Percentiles rank a stretch among this genome's conserved stretches.
phyloP scores from a whole-genome alignment of 35 echinoderm and acorn worm genomes.

The Patiria miniata region DNA sequence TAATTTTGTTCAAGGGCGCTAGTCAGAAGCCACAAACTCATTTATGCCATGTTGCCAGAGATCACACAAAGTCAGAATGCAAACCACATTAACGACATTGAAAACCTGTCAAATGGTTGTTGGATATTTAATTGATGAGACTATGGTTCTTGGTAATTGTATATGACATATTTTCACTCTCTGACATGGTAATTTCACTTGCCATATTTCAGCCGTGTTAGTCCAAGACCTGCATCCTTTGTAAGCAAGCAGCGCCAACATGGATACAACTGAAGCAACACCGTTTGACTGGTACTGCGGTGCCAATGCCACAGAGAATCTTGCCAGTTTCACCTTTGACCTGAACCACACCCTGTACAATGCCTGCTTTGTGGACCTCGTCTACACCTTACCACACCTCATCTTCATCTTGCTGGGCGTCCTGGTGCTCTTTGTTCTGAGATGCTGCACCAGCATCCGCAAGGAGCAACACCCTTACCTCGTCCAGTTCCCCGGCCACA shows the following conservation, averaged over 20 bases:
- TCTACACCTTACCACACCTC: slow-evolving; percentile 57
- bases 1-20: no score
- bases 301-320: slow-evolving; percentile 18
- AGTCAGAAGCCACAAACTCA: no score
- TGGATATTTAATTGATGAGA: no score
- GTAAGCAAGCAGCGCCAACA: not conserved
- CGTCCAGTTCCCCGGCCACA: slow-evolving; percentile 81
- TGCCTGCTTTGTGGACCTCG: slow-evolving; percentile 86
- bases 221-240: not conserved
- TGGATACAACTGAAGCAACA: not conserved
- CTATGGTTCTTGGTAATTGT: no score
- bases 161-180: no score
- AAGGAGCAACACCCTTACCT: slow-evolving; percentile 43
- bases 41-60: no score
- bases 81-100: no score
- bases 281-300: slow-evolving; percentile 87
- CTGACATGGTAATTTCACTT: no score
- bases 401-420: slow-evolving; percentile 64
- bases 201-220: no score
- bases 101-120: no score
- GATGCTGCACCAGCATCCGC: slow-evolving; percentile 57
- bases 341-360: slow-evolving; percentile 76
- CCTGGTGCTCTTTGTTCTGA: slow-evolving; percentile 54
- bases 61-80: no score
- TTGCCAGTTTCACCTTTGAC: slow-evolving; percentile 64